Base-by-base conservation (phyloP, 2,113 vertebrate genomes). In the Pollimyrus isidori region DNA sequence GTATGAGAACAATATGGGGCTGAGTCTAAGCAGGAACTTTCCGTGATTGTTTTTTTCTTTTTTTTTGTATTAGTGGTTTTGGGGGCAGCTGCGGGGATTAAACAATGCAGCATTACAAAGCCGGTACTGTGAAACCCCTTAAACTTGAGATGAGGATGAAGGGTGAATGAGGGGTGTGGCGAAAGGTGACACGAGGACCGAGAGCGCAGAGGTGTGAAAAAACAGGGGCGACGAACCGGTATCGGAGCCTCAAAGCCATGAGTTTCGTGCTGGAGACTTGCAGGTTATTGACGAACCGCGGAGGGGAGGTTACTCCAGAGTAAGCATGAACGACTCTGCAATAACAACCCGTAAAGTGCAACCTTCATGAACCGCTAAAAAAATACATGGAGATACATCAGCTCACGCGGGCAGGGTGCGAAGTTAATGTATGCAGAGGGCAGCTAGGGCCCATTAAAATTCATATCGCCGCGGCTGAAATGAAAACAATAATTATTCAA, bases 401-500 rank as follows among this genome's bases (percentile, higher is more conserved):
- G 30, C 65, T 73, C 58, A 50, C 17, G 30, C 45, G 26, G 65
- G 52, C 45, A 35, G 87, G 76, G 87, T 3, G 46, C 23, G 42
- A 76, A 76, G 62, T 52, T 80, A 88, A 65, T 46, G 65, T 76
- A 76, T 88, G 62, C 65, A 15, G 19, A 88, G 65, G 46, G 3
- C 46, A 50, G 46, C 62, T 49, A 1, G n/a, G 62, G n/a, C 15
- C 2, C n/a, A 88, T 88, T 88, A 88, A 76, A 50, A 88, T 88
- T 88, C 87, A 73, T 46, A 88, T 49, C 45, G 46, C 3, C 46
- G 46, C 46, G 42, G 42, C 82, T 84, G 42, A 62, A 88, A 42
- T 88, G 56, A 69, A 88, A 88, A 69, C 42, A 48, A 88, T 42
- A 76, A 88, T 76, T 76, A 76, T 30, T 88, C 87, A 88, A 88